phyloP scores from a whole-genome alignment of 2,797 vertebrate species.

The Crypturellus tataupa region DNA sequence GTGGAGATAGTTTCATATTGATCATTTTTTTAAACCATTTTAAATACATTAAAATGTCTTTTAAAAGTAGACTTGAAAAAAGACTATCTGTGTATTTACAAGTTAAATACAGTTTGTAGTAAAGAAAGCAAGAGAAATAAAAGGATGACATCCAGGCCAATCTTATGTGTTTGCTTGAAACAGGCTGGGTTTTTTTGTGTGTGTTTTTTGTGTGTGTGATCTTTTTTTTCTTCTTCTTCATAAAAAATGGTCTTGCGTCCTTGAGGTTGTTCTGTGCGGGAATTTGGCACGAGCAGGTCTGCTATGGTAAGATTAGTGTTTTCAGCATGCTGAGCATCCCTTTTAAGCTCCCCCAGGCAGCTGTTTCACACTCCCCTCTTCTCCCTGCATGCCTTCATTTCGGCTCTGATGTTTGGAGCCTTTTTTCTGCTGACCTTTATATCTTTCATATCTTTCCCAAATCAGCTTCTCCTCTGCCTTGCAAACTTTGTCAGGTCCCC shows the following conservation, averaged over 20 bases:
- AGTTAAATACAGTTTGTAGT: background rate
- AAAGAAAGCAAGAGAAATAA: constrained; percentile 14
- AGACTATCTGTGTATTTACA: background rate
- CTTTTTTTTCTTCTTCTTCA: background rate
- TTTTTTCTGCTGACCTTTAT: constrained; percentile 34
- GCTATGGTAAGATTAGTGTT: constrained; percentile 55
- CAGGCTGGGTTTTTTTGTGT: background rate
- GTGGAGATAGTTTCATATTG: constrained; percentile 5
- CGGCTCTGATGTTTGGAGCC: constrained; percentile 12
- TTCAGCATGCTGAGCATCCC: constrained; percentile 31
- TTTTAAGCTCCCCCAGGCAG: constrained; percentile 57
- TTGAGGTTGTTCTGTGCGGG: constrained; percentile 43
- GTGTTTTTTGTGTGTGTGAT: background rate
- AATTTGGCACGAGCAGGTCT: constrained; percentile 54
- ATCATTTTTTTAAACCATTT: background rate
- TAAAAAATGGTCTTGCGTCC: background rate
- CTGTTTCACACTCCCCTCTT: constrained; percentile 52
- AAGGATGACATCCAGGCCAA: background rate
- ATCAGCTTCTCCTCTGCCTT: background rate
- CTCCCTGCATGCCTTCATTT: constrained; percentile 39
- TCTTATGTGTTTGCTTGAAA: background rate
- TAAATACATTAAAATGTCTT: background rate
- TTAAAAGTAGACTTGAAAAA: constrained; percentile 6
- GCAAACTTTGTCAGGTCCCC: background rate
- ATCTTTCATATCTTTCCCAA: background rate